Evolutionary conservation across 2,888 invertebrate genomes (phyloP), one percentile per base, ranked within the genome.

Genomic region (Sinelater perroti): DNA sequence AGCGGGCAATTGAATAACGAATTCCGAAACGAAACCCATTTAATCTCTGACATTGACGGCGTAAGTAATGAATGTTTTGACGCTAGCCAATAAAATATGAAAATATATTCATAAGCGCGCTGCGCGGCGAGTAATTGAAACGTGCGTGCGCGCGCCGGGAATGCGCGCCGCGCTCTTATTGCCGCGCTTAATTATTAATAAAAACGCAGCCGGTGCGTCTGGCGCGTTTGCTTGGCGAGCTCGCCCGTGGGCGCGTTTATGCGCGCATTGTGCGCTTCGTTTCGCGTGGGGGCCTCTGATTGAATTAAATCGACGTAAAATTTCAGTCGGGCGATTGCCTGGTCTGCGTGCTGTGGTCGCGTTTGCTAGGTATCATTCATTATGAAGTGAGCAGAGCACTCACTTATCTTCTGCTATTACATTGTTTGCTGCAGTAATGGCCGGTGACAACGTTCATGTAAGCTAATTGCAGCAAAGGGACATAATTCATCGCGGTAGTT

Each of bases 61-160:
- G 44, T 17, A 44, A 44, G 44, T 44, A 44, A 44, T 44, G 44
- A 44, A 17, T 30, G 44, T 44, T 44, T 44, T 44, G 44, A 44
- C 44, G 30, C 40, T 10, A 33, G 24, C 11, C 20, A 11, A 35
- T 47, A 35, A 47, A 47, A 47, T 47, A 47, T 47, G 47, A 33
- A 47, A 47, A 47, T 47, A 35, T 47, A 47, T 47, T 47, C 47
- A 47, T 35, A 30, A 44, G 2, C 28, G 16, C 13, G 30, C 44
- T 28, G 33, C 6, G 45, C 16, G 47, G 20, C 33, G 46, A 20
- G 35, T 47, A 47, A 47, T 47, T 47, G 47, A 47, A 47, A 33
- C 47, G 35, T 47, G 20, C 24, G 26, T 26, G 10, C 30, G 28
- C 6, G n/a, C 30, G 8, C 26, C 11, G 7, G 17, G 44, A 16